phyloP scores from a whole-genome alignment of 2,797 vertebrate genomes.

The Cynodonichthys magdalenae region DNA sequence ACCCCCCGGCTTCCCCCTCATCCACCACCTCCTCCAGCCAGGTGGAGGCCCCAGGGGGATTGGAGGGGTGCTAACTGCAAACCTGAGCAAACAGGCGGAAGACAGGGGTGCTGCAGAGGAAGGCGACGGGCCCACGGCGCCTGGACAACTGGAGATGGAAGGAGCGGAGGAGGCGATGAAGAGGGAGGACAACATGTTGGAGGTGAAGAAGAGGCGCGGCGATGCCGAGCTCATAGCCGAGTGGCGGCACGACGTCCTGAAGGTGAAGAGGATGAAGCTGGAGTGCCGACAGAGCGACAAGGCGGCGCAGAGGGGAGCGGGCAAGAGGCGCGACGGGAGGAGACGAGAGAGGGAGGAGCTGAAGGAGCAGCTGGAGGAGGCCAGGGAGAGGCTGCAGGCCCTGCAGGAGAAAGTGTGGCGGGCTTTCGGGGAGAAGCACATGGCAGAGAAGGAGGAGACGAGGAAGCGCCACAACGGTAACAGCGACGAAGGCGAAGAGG shows the following conservation, averaged over 20 bases:
- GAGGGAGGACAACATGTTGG: slow-evolving; percentile 41
- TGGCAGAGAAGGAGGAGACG: slow-evolving; percentile 58
- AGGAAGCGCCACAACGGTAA: slow-evolving; percentile 41
- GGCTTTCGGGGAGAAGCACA: slow-evolving; percentile 78
- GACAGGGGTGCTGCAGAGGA: slow-evolving; percentile 49
- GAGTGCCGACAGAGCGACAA: slow-evolving; percentile 60
- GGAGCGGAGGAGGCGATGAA: slow-evolving; percentile 40
- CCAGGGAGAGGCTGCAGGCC: slow-evolving; percentile 78
- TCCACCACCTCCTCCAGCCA: slow-evolving; percentile 79
- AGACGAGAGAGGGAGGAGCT: slow-evolving; percentile 80
- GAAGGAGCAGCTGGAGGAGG: slow-evolving; percentile 83
- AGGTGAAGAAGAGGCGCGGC: slow-evolving; percentile 60
- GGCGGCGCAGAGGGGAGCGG: slow-evolving; percentile 36
- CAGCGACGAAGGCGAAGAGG: slow-evolving; percentile 40
- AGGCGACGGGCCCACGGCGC: slow-evolving; percentile 43
- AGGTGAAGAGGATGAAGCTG: slow-evolving; percentile 78
- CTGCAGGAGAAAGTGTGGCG: slow-evolving; percentile 84
- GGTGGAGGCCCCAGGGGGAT: slow-evolving; percentile 65
- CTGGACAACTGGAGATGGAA: slow-evolving; percentile 31
- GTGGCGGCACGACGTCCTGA: slow-evolving; percentile 72
- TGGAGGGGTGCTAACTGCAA: slow-evolving; percentile 59
- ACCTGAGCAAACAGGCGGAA: slow-evolving; percentile 52
- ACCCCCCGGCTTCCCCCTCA: slow-evolving; percentile 73
- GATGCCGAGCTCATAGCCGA: slow-evolving; percentile 40
- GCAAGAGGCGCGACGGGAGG: slow-evolving; percentile 64